These are phyloP conservation scores for Hycleus phaleratus DNA, from an alignment of 1,140 invertebrate species.

Conservation along the genomic window DNA sequence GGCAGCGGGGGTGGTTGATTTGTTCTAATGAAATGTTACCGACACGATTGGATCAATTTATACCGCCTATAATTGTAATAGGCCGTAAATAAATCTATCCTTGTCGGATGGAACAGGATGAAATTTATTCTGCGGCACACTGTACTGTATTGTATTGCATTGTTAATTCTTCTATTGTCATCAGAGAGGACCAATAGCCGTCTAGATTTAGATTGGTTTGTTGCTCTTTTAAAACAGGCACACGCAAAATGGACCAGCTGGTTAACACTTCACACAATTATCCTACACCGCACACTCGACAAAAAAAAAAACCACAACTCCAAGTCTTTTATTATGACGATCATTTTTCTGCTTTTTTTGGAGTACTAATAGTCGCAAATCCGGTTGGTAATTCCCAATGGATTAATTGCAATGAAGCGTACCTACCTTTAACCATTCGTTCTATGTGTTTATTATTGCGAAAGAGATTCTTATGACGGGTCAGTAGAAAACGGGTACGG, in stretches of 20 bases:
- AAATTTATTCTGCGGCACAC: slow-evolving; percentile 12
- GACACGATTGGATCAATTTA: slow-evolving; percentile 1
- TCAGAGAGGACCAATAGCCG: slow-evolving; percentile 5
- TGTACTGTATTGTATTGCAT: neutral
- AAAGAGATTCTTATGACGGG: slow-evolving; percentile 8
- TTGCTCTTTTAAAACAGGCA: slow-evolving; percentile 6
- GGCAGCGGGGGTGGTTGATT: too few species aligned
- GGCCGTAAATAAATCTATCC: slow-evolving; percentile 5
- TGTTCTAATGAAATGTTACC: slow-evolving; percentile 3
- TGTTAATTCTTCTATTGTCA: slow-evolving; percentile 11
- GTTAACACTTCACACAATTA: neutral
- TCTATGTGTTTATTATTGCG: slow-evolving; percentile 4
- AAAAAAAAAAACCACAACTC: too few species aligned
- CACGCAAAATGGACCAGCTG: slow-evolving; percentile 6
- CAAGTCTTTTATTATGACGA: too few species aligned
- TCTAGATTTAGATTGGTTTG: neutral
- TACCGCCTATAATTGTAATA: slow-evolving; percentile 9
- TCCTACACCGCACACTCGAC: too few species aligned
- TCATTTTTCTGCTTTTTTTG: too few species aligned
- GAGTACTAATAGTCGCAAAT: slow-evolving; percentile 1
- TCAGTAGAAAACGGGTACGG: neutral
- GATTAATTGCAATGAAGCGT: slow-evolving; percentile 1
- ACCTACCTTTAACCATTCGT: too few species aligned
- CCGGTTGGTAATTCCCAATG: slow-evolving; percentile 2
- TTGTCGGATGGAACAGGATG: slow-evolving; percentile 7